These are phyloP conservation scores for Cydia fagiglandana DNA, from an alignment of 1,140 invertebrate species.

Conservation along the genomic window DNA sequence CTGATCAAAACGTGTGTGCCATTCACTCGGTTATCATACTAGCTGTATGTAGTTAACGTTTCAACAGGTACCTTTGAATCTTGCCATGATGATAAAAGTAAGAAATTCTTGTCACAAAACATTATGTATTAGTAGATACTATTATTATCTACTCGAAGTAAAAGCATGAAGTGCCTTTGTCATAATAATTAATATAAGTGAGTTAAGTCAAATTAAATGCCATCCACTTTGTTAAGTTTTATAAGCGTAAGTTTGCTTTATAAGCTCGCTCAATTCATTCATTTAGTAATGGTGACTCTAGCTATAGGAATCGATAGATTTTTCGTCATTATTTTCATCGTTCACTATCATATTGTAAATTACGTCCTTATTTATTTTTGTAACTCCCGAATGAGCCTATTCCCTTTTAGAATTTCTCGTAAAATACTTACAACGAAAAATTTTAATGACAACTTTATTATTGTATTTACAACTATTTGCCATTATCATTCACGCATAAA, in stretches of 20 bases:
- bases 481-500: neutral
- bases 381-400: neutral
- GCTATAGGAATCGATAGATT: slow-evolving; percentile 52
- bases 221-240: slow-evolving; percentile 79
- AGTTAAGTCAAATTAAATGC: slow-evolving; percentile 79
- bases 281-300: slow-evolving; percentile 70
- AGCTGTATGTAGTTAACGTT: slow-evolving; percentile 72
- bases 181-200: slow-evolving; percentile 75
- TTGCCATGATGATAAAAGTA: slow-evolving; percentile 78
- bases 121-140: slow-evolving; percentile 60
- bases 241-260: slow-evolving; percentile 72
- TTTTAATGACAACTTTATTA: neutral
- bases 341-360: slow-evolving; percentile 10
- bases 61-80: slow-evolving; percentile 79
- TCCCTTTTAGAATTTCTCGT: neutral
- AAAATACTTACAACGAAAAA: neutral
- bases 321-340: slow-evolving; percentile 46
- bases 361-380: slow-evolving; percentile 27
- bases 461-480: slow-evolving; percentile 45
- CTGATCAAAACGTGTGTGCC: slow-evolving; percentile 73
- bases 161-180: slow-evolving; percentile 71
- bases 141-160: slow-evolving; percentile 56
- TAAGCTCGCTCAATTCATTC: slow-evolving; percentile 77
- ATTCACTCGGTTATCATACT: slow-evolving; percentile 75
- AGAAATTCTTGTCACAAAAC: slow-evolving; percentile 75